Percentiles rank a stretch among this genome's conserved stretches.
Evolutionary conservation across 2,888 invertebrate species (phyloP).

Genomic region (Lasioglossum morio): DNA sequence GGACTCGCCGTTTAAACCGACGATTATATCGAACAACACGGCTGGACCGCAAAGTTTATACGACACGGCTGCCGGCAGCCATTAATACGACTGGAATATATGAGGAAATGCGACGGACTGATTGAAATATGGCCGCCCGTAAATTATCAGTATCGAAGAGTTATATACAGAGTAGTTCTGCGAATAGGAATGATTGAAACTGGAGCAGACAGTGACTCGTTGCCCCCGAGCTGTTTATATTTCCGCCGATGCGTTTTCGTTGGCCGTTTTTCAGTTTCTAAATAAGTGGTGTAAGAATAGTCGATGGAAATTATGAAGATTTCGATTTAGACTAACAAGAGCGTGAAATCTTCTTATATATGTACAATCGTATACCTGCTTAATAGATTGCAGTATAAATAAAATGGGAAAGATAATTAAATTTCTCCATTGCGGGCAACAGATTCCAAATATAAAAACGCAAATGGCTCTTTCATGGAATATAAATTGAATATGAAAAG

Average conservation of each 20-base stretch:
- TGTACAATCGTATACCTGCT: too few relatives aligned
- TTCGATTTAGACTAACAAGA: too few relatives aligned
- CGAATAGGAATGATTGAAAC: constrained; percentile 24
- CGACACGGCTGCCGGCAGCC: neutral
- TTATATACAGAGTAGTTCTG: neutral
- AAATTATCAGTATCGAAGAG: constrained; percentile 38
- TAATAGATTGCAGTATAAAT: neutral
- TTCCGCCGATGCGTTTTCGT: neutral
- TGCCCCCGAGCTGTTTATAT: neutral
- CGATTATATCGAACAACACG: constrained; percentile 26
- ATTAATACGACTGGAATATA: constrained; percentile 14
- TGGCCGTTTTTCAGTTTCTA: neutral
- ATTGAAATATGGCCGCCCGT: constrained; percentile 44
- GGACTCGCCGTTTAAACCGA: constrained; percentile 11
- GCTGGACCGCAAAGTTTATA: neutral
- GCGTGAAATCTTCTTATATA: too few relatives aligned
- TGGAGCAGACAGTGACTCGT: neutral
- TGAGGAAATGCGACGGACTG: constrained; percentile 27
- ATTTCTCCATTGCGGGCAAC: neutral
- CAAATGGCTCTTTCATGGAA: neutral
- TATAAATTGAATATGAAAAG: neutral
- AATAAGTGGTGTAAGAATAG: neutral
- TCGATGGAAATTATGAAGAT: too few relatives aligned
- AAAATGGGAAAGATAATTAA: neutral
- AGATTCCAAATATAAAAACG: neutral